Percentiles rank a stretch among this genome's conserved stretches.
These are phyloP conservation scores for Molothrus ater DNA, from an alignment of 2,797 vertebrate genomes.

Conservation along the genomic window DNA sequence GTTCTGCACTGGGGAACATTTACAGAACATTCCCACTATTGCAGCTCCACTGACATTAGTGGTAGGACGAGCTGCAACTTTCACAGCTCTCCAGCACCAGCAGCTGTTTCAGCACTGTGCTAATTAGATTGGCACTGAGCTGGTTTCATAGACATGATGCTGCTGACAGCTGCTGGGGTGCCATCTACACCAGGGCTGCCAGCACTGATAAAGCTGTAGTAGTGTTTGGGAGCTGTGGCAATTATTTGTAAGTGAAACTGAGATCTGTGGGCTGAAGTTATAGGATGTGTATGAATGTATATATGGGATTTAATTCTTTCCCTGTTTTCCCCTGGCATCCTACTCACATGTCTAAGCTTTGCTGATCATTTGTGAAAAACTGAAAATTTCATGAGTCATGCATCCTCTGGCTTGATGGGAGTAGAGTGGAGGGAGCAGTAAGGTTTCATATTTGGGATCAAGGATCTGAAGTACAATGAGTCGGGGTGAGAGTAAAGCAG, in stretches of 20 bases:
- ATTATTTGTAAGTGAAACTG: constrained; percentile 28
- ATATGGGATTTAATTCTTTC: neutral
- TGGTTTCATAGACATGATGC: constrained; percentile 37
- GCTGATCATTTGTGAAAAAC: neutral
- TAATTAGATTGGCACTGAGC: constrained; percentile 65
- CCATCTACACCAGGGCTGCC: neutral
- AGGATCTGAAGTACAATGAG: neutral
- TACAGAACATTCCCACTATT: constrained; percentile 38
- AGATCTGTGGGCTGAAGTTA: neutral
- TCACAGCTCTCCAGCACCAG: constrained; percentile 46
- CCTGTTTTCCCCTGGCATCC: neutral
- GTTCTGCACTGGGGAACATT: constrained; percentile 12
- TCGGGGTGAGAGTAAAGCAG: neutral
- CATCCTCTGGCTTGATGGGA: neutral
- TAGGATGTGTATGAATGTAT: neutral
- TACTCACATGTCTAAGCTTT: neutral
- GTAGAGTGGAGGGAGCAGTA: neutral
- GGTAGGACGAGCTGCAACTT: neutral
- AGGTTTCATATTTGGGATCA: neutral
- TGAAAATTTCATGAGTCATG: neutral
- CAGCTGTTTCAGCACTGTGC: constrained; percentile 55
- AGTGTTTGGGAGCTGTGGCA: neutral
- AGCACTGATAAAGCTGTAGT: constrained; percentile 36
- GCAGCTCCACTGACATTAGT: constrained; percentile 14
- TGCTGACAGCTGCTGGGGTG: constrained; percentile 45